phyloP scores from a whole-genome alignment of 2,888 invertebrate species.

The Aspidiotus rigidus region DNA sequence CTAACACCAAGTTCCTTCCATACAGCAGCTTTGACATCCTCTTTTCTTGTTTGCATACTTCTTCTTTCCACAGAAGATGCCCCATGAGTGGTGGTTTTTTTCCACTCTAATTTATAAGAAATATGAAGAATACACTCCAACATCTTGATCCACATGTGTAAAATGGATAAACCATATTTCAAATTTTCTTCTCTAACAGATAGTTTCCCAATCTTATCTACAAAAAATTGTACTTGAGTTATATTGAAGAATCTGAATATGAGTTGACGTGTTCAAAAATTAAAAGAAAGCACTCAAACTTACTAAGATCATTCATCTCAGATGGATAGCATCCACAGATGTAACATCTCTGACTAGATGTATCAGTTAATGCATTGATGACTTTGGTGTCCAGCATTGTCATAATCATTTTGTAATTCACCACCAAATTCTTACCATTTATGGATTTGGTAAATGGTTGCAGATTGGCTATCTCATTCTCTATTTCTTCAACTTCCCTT shows the following conservation, averaged over 20 bases:
- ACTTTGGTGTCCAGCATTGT: background rate
- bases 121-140: conserved; percentile 35
- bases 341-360: background rate
- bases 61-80: background rate
- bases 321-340: background rate
- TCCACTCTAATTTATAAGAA: conserved; percentile 30
- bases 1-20: background rate
- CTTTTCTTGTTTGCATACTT: background rate
- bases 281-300: too few species aligned
- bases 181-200: conserved; percentile 3
- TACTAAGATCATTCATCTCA: background rate
- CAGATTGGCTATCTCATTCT: background rate
- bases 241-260: too few species aligned
- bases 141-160: conserved; percentile 34
- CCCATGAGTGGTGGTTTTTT: background rate
- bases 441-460: background rate
- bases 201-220: too few species aligned
- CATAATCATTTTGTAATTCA: background rate
- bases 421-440: too few species aligned
- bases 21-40: background rate
- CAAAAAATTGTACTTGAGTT: too few species aligned
- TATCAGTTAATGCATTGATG: background rate
- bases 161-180: conserved; percentile 34
- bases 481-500: too few species aligned
- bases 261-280: too few species aligned